A percentile compares a stretch with the other conserved stretches of the same genome.
Conservation (phyloP, 2,113 vertebrate genomes). For the Halichoeres trimaculatus region DNA sequence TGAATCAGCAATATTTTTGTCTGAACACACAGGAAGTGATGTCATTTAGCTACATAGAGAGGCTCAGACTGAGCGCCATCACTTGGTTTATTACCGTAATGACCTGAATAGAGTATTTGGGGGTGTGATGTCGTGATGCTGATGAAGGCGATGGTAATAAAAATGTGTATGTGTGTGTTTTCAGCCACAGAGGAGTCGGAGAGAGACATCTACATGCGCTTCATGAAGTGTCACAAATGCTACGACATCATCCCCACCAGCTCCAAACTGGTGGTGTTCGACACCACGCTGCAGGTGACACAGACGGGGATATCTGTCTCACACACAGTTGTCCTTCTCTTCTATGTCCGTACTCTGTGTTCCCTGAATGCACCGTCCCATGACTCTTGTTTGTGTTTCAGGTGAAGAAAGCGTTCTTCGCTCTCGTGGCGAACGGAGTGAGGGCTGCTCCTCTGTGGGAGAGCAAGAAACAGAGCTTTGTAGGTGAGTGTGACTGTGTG, state of each 20-base stretch:
- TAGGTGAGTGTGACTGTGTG: constrained; percentile 84
- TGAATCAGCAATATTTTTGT: too few relatives aligned
- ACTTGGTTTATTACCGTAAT: too few relatives aligned
- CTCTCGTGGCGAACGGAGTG: constrained; percentile 94
- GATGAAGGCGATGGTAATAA: not conserved
- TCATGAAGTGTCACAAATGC: constrained; percentile 99
- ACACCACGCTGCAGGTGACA: constrained; percentile 86
- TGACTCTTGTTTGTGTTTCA: constrained; percentile 53
- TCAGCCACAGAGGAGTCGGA: constrained; percentile 90
- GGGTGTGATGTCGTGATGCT: not conserved
- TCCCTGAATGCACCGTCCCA: too few relatives aligned
- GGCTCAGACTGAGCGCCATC: too few relatives aligned
- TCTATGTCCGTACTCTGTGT: too few relatives aligned
- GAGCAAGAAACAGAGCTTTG: constrained; percentile 94
- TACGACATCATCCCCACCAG: constrained; percentile 98
- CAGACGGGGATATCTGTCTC: not conserved
- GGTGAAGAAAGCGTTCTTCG: constrained; percentile 98
- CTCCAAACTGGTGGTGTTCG: constrained; percentile 98
- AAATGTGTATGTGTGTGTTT: constrained; percentile 2
- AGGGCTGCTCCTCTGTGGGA: constrained; percentile 96
- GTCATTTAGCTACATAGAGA: too few relatives aligned
- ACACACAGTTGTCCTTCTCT: too few relatives aligned
- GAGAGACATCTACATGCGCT: constrained; percentile 96
- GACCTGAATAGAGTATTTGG: too few relatives aligned
- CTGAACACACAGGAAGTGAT: too few relatives aligned